phyloP scores from a whole-genome alignment of 2,797 vertebrate species.

The Eutrigla gurnardus region DNA sequence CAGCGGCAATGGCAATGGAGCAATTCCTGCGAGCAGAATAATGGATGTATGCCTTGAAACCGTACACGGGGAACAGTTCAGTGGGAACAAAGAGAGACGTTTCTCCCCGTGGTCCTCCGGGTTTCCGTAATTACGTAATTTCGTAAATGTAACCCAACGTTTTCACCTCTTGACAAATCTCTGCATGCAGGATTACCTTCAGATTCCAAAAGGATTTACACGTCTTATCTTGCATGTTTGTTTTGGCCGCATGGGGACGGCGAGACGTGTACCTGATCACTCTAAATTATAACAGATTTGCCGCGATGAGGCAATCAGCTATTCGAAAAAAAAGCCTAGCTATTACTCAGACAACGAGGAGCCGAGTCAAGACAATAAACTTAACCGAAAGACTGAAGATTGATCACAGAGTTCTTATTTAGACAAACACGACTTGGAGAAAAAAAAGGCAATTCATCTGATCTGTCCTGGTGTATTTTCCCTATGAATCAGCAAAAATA shows the following conservation, averaged over 20 bases:
- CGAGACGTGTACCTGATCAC: conserved; percentile 61
- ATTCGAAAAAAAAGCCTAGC: conserved; percentile 73
- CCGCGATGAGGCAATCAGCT: conserved; percentile 80
- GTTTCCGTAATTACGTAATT: conserved; percentile 14
- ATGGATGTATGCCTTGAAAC: conserved; percentile 82
- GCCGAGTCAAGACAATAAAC: conserved; percentile 80
- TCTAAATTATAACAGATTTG: conserved; percentile 70
- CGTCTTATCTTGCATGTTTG: conserved; percentile 53
- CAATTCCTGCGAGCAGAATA: conserved; percentile 77
- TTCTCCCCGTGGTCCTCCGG: conserved; percentile 30
- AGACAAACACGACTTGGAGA: conserved; percentile 82
- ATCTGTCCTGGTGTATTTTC: conserved; percentile 78
- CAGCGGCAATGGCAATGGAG: conserved; percentile 60
- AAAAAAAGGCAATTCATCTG: conserved; percentile 85
- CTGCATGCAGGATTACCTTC: conserved; percentile 10
- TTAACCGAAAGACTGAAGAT: conserved; percentile 82
- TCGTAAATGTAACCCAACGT: neutral
- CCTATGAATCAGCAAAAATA: conserved; percentile 80
- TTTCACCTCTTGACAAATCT: conserved; percentile 47
- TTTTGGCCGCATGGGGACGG: conserved; percentile 55
- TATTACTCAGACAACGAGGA: conserved; percentile 82
- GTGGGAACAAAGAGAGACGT: conserved; percentile 52
- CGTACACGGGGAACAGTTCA: conserved; percentile 66
- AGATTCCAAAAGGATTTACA: conserved; percentile 25
- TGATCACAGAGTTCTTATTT: conserved; percentile 85